A percentile compares a stretch with the other conserved stretches of the same genome.
These are phyloP conservation scores for Leptinotarsa texana DNA, from an alignment of 1,140 invertebrate genomes.

Conservation along the genomic window DNA sequence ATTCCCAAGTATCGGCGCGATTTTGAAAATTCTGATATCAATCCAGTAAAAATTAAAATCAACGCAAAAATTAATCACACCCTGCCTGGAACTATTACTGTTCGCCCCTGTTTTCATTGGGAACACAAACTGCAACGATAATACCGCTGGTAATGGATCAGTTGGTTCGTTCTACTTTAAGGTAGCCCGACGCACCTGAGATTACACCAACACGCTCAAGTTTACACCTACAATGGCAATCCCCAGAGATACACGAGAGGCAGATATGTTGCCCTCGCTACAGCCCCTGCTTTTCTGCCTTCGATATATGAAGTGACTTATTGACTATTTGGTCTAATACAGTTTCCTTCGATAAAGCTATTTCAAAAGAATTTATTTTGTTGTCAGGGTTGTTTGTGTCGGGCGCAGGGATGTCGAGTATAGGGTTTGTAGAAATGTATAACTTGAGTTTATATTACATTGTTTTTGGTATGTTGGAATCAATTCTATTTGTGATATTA, in stretches of 20 bases:
- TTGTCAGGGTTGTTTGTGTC: too few relatives aligned
- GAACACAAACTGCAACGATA: slow-evolving; percentile 28
- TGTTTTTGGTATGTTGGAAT: too few relatives aligned
- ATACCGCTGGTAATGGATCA: slow-evolving; percentile 36
- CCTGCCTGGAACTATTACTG: not conserved
- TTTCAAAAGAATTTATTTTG: not conserved
- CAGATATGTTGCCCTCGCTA: slow-evolving; percentile 29
- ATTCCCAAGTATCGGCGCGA: too few relatives aligned
- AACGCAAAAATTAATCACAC: too few relatives aligned
- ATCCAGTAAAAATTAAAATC: too few relatives aligned
- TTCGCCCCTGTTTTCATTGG: slow-evolving; percentile 3
- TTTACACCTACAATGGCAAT: slow-evolving; percentile 34
- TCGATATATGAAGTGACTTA: slow-evolving; percentile 8
- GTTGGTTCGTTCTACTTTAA: slow-evolving; percentile 41
- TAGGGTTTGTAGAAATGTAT: too few relatives aligned
- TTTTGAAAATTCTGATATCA: too few relatives aligned
- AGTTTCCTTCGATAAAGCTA: not conserved
- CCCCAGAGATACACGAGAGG: slow-evolving; percentile 30
- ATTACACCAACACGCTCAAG: slow-evolving; percentile 25
- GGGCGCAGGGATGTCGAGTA: too few relatives aligned
- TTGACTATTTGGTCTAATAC: not conserved
- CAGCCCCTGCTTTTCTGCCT: slow-evolving; percentile 9
- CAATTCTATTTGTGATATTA: too few relatives aligned
- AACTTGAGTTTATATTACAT: too few relatives aligned
- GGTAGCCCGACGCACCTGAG: slow-evolving; percentile 37